Evolutionary conservation across 2,888 invertebrate genomes (phyloP).

Genomic region (Lordiphosa fenestrarum): DNA sequence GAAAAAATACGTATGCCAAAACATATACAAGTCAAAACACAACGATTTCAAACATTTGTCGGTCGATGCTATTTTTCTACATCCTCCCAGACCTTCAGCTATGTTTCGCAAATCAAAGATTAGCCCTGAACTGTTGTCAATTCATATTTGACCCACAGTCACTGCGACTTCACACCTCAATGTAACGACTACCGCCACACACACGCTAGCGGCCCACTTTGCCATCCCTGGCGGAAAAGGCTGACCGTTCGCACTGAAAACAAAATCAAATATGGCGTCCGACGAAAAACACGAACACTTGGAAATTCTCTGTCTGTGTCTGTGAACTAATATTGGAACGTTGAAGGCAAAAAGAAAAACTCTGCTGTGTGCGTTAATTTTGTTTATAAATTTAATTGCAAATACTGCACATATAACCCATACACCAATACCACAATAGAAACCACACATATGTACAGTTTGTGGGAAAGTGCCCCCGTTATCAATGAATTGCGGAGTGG

Average conservation of each 20-base stretch:
- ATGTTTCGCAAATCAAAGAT: too few species aligned
- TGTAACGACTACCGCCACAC: too few species aligned
- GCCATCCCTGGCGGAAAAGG: not conserved
- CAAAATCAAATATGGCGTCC: conserved; percentile 47
- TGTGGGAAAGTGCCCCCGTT: conserved; percentile 48
- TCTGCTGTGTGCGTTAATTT: conserved; percentile 69
- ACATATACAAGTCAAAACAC: too few species aligned
- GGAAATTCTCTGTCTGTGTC: conserved; percentile 68
- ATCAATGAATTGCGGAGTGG: conserved; percentile 58
- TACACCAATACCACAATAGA: conserved; percentile 39
- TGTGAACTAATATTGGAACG: conserved; percentile 67
- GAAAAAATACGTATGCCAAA: too few species aligned
- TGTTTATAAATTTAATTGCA: conserved; percentile 76
- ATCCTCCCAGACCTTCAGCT: too few species aligned
- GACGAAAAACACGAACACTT: conserved; percentile 71
- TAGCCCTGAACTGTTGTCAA: too few species aligned
- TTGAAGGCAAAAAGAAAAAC: conserved; percentile 46
- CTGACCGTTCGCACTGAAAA: conserved; percentile 23
- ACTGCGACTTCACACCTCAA: too few species aligned
- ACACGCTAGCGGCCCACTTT: too few species aligned
- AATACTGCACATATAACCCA: conserved; percentile 59
- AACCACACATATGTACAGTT: conserved; percentile 41
- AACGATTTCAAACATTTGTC: too few species aligned
- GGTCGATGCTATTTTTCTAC: too few species aligned
- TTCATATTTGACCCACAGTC: too few species aligned